Percentiles rank a stretch among this genome's conserved stretches.
phyloP scores from a whole-genome alignment of 2,113 vertebrate species.

The Cyrtonyx montezumae region DNA sequence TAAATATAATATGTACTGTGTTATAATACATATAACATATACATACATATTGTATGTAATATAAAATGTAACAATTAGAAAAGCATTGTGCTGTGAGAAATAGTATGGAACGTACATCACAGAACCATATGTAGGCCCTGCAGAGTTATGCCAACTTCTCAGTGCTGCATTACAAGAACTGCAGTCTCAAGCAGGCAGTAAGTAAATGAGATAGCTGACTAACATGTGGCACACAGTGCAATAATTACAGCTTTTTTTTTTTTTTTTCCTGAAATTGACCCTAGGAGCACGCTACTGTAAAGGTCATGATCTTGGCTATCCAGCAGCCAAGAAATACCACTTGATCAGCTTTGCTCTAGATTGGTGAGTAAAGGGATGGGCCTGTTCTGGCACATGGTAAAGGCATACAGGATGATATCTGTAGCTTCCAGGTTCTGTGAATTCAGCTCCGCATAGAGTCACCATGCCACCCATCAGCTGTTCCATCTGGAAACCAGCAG shows the following conservation, averaged over 20 bases:
- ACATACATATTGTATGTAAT: too few species aligned
- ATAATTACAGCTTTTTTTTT: background rate
- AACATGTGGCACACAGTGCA: background rate
- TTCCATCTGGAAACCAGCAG: background rate
- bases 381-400: background rate
- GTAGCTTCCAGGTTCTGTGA: background rate
- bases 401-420: background rate
- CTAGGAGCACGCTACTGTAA: fast-evolving
- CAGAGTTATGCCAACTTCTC: background rate
- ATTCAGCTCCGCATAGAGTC: background rate
- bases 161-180: background rate
- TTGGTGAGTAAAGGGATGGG: background rate
- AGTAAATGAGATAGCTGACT: background rate
- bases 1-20: background rate
- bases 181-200: background rate
- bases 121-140: background rate
- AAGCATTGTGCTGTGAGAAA: background rate
- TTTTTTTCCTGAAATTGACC: background rate
- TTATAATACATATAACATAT: too few species aligned
- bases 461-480: background rate
- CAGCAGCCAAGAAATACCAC: background rate
- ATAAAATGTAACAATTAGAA: background rate
- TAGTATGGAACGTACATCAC: background rate
- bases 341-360: background rate
- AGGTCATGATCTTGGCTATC: background rate